phyloP scores from a whole-genome alignment of 2,797 vertebrate genomes.

The Chelidonichthys spinosus region DNA sequence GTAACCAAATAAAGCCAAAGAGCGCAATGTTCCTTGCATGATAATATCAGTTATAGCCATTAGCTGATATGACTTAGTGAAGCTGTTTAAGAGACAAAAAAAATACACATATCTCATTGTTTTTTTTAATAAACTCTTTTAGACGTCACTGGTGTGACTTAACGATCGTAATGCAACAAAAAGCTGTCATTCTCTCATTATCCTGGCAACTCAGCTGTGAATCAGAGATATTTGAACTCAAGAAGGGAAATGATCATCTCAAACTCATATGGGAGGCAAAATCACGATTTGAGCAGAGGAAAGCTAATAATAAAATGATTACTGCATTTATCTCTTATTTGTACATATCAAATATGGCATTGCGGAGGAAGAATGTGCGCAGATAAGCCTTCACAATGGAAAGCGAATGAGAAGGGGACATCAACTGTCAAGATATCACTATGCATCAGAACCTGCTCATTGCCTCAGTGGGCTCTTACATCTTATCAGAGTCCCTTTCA shows the following conservation, averaged over 20 bases:
- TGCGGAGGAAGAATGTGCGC: slow-evolving; percentile 28
- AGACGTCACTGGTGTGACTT: neutral
- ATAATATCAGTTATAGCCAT: neutral
- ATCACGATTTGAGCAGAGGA: slow-evolving; percentile 14
- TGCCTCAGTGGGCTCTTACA: slow-evolving; percentile 52
- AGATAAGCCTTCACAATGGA: slow-evolving; percentile 43
- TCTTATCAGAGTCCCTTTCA: slow-evolving; percentile 64
- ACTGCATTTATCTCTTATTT: slow-evolving; percentile 12
- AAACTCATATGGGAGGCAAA: slow-evolving; percentile 11
- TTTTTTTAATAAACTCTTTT: neutral
- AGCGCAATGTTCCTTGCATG: neutral
- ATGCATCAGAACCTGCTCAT: slow-evolving; percentile 50
- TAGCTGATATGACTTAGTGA: neutral
- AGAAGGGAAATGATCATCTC: slow-evolving; percentile 1
- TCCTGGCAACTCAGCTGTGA: slow-evolving; percentile 16
- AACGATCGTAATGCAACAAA: slow-evolving; percentile 15
- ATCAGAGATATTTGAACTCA: too few species aligned
- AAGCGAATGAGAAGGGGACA: slow-evolving; percentile 44
- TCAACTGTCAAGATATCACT: slow-evolving; percentile 52
- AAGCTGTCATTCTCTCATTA: slow-evolving; percentile 20
- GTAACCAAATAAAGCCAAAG: neutral
- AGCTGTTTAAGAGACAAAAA: neutral
- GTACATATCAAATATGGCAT: slow-evolving; percentile 22
- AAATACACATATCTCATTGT: neutral
- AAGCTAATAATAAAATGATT: slow-evolving; percentile 32